Conservation (phyloP, 2,797 vertebrate species). For the Sebastes flavidus region DNA sequence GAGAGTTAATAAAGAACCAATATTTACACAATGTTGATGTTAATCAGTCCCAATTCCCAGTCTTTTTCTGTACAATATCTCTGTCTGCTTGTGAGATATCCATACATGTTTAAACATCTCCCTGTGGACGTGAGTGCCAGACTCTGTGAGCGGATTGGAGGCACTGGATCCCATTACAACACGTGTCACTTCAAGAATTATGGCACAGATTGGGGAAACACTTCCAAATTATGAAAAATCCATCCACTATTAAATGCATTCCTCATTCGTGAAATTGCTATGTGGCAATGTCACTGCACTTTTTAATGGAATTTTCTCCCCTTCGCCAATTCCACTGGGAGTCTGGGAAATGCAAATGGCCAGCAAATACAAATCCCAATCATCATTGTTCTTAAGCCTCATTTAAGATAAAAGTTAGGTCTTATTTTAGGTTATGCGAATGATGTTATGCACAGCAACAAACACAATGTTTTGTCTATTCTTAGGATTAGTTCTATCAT, state of each 20-base stretch:
- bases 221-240: conserved; percentile 74
- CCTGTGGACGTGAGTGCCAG: conserved; percentile 14
- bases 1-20: conserved; percentile 4
- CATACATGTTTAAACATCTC: conserved; percentile 12
- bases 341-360: conserved; percentile 28
- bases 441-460: not conserved
- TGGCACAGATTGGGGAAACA: conserved; percentile 50
- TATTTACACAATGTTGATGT: conserved; percentile 16
- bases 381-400: conserved; percentile 28
- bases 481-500: not conserved
- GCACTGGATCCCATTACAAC: conserved; percentile 45
- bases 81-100: not conserved
- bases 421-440: conserved; percentile 6
- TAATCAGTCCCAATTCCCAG: not conserved
- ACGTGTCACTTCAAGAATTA: conserved; percentile 56
- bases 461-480: not conserved
- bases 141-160: not conserved
- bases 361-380: conserved; percentile 38
- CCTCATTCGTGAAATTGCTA: conserved; percentile 78
- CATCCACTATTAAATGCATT: conserved; percentile 72
- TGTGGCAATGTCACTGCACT: conserved; percentile 64
- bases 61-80: not conserved
- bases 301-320: conserved; percentile 64
- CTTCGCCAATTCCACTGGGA: conserved; percentile 27
- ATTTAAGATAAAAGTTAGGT: conserved; percentile 9